Percentiles rank a stretch among this genome's conserved stretches.
Conservation (phyloP, 2,888 invertebrate genomes). For the Zootermopsis nevadensis region DNA sequence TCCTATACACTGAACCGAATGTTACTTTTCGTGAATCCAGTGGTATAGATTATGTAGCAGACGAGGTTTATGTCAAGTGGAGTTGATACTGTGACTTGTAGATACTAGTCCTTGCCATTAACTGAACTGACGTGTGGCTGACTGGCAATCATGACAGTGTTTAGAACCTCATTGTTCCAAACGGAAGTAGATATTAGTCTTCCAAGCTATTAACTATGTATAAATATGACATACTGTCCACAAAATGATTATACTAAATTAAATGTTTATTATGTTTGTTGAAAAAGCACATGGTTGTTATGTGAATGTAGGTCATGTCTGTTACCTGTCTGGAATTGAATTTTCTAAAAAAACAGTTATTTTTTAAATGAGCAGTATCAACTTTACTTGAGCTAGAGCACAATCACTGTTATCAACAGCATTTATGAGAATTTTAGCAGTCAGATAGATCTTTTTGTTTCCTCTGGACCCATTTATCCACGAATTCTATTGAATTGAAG, state of each 20-base stretch:
- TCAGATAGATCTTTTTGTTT: slow-evolving; percentile 21
- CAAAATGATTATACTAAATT: not conserved
- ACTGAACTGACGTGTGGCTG: not conserved
- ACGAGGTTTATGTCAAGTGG: slow-evolving; percentile 10
- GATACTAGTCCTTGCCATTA: not conserved
- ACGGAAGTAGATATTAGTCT: slow-evolving; percentile 8
- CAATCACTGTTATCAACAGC: slow-evolving; percentile 49
- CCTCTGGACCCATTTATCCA: not conserved
- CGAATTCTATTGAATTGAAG: not conserved
- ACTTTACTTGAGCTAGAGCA: slow-evolving; percentile 37
- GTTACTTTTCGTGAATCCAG: not conserved
- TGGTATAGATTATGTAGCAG: slow-evolving; percentile 12
- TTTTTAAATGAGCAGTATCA: slow-evolving; percentile 18
- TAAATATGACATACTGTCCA: not conserved
- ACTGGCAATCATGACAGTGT: not conserved
- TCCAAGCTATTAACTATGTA: not conserved
- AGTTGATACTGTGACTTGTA: slow-evolving; percentile 28
- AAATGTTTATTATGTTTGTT: not conserved
- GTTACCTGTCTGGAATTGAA: not conserved
- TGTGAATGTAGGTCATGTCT: not conserved
- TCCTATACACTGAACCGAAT: slow-evolving; percentile 11
- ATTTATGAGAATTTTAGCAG: slow-evolving; percentile 42
- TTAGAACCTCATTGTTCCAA: not conserved
- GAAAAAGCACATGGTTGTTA: slow-evolving; percentile 17
- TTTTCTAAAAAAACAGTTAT: not conserved